Evolutionary conservation across 2,113 vertebrate species (phyloP).

Genomic region (Platysternon megacephalum): DNA sequence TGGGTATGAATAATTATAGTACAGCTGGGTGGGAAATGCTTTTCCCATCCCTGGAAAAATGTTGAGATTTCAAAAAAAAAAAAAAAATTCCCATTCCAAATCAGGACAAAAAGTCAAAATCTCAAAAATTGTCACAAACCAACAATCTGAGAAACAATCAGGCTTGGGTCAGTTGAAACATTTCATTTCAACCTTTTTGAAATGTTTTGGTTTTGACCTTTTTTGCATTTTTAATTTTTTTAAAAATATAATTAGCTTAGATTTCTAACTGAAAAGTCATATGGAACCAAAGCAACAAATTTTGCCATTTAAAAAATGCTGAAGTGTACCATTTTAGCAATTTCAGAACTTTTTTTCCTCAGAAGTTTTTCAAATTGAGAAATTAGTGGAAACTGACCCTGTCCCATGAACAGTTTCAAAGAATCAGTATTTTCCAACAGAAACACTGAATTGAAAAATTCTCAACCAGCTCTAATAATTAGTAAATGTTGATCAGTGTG

Average conservation of each 20-base stretch:
- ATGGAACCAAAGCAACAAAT: background rate
- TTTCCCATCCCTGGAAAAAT: background rate
- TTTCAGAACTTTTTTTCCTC: background rate
- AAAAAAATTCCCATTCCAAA: constrained; percentile 19
- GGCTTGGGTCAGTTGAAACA: background rate
- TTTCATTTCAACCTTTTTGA: background rate
- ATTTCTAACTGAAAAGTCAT: background rate
- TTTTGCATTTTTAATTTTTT: background rate
- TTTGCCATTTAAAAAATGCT: background rate
- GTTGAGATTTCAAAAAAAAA: background rate
- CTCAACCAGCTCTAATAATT: constrained; percentile 9
- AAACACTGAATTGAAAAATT: background rate
- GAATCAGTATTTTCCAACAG: background rate
- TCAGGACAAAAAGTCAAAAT: background rate
- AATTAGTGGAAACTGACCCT: background rate
- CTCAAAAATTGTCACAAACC: background rate
- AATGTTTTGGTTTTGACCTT: background rate
- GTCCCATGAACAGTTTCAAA: background rate
- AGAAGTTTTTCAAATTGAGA: background rate
- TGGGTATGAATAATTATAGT: background rate
- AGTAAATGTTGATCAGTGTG: constrained; percentile 21
- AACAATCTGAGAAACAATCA: background rate
- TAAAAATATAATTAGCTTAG: background rate
- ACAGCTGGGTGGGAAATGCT: constrained; percentile 29
- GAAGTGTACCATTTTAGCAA: background rate